Conservation (phyloP, 1,140 invertebrate species). For the Meloidogyne hapla region DNA sequence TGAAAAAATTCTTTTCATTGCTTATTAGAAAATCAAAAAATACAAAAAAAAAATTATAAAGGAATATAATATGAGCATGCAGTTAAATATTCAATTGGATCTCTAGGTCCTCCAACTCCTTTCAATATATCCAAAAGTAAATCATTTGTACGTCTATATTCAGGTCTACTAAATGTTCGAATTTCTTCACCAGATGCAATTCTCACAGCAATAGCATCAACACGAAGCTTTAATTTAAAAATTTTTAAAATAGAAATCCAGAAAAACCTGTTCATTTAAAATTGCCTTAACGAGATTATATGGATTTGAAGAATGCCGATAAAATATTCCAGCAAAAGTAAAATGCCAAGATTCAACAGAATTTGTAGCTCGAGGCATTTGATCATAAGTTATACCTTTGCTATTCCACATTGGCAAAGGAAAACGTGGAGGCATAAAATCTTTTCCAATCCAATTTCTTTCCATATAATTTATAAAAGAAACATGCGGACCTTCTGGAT, state of each 20-base stretch:
- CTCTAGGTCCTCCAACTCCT: constrained; percentile 1
- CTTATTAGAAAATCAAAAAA: not conserved
- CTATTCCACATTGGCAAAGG: constrained; percentile 11
- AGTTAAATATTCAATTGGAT: not conserved
- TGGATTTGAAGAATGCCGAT: not conserved
- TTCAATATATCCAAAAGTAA: not conserved
- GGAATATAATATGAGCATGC: constrained; percentile 5
- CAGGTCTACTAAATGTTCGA: constrained; percentile 2
- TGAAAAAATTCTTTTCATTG: no score
- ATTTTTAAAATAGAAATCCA: not conserved
- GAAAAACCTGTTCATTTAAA: not conserved
- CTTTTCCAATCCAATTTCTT: constrained; percentile 4
- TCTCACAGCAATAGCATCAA: not conserved
- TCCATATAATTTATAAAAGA: constrained; percentile 18
- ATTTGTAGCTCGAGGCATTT: constrained; percentile 22
- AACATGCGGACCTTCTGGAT: not conserved
- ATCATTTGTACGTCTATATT: constrained; percentile 5
- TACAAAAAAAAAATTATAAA: not conserved
- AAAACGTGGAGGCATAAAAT: constrained; percentile 5
- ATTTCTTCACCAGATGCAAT: not conserved
- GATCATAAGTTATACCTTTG: constrained; percentile 7
- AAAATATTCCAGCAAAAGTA: not conserved
- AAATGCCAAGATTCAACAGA: constrained; percentile 15
- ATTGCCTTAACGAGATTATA: not conserved
- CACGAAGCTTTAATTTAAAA: not conserved